A percentile compares a stretch with the other conserved stretches of the same genome.
Conservation (phyloP, 2,113 vertebrate genomes). For the Clarias batrachus region DNA sequence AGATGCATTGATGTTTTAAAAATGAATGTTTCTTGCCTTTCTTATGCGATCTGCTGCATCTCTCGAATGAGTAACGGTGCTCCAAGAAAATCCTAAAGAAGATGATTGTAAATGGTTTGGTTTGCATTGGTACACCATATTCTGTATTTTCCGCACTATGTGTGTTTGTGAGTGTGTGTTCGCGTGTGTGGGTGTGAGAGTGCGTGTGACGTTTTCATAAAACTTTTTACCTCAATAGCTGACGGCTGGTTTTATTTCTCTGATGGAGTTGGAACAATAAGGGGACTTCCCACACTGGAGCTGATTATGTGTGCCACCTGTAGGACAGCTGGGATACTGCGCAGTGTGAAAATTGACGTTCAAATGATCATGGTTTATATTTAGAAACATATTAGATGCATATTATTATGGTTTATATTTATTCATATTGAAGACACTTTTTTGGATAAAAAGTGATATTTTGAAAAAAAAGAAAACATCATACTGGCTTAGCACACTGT, state of each 20-base stretch:
- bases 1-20: constrained; percentile 11
- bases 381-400: no score
- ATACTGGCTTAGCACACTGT: background rate
- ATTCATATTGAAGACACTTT: background rate
- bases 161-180: constrained; percentile 44
- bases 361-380: no score
- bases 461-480: background rate
- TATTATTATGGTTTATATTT: background rate
- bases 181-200: constrained; percentile 40
- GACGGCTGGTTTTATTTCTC: background rate
- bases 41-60: constrained; percentile 19
- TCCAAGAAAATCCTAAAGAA: constrained; percentile 17
- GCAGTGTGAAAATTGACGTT: background rate
- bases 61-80: constrained; percentile 22
- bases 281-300: background rate
- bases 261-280: background rate
- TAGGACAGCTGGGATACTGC: constrained; percentile 20
- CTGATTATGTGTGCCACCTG: constrained; percentile 28
- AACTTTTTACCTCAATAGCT: constrained; percentile 51
- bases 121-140: constrained; percentile 36
- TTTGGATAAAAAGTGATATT: background rate
- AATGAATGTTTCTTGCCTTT: constrained; percentile 14
- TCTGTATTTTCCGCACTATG: constrained; percentile 51
- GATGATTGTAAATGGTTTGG: constrained; percentile 44
- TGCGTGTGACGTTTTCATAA: constrained; percentile 52